Base-by-base conservation (phyloP, 2,113 vertebrate genomes). In the Brachypodius melanocephalos region DNA sequence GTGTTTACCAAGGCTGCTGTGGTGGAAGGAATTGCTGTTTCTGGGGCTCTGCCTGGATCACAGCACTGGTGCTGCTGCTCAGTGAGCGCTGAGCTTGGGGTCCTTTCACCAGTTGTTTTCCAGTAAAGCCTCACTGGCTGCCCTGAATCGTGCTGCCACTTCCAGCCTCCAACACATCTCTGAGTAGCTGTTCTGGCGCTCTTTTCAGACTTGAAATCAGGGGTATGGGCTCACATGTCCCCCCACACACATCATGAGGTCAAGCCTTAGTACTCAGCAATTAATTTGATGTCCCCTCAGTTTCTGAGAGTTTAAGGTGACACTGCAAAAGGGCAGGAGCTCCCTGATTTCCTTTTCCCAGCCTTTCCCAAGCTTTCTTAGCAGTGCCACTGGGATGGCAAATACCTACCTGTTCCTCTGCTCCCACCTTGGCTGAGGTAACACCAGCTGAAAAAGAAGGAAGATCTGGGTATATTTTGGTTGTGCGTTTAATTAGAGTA, bases 11-110 rank as follows among this genome's bases (percentile, higher is more conserved):
- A 76, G 58, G 15, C 34, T 45, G 31, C 45, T 57, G 45, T 34
- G 34, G 43, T 67, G 73, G 40, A 38, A 42, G 58, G 8, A 20
- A 18, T 7, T 15, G 4, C 18, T 87, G 25, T 34, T 83, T 48
- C 42, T 42, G 5, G 14, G 82, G 58, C 68, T 31, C 59, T 88
- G 76, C 49, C 62, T 52, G 74, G 49, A 29, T 43, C 36, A 19
- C 32, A 58, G 72, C 12, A 1, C n/a, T 59, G 52, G 2, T 45
- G 40, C 55, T 69, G 78, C 76, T 57, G 81, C 48, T 51, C 15
- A 40, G 51, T 3, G 0, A 31, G 43, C 1, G 1, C 38, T 46
- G 55, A 68, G 32, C 46, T 91, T 0, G 0, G 40, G 48, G 14
- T 26, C 5, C 25, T 89, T n/a, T 36, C 80, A n/a, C 5, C 1